phyloP scores from a whole-genome alignment of 2,797 vertebrate genomes.

The Chaenodraco wilsoni region DNA sequence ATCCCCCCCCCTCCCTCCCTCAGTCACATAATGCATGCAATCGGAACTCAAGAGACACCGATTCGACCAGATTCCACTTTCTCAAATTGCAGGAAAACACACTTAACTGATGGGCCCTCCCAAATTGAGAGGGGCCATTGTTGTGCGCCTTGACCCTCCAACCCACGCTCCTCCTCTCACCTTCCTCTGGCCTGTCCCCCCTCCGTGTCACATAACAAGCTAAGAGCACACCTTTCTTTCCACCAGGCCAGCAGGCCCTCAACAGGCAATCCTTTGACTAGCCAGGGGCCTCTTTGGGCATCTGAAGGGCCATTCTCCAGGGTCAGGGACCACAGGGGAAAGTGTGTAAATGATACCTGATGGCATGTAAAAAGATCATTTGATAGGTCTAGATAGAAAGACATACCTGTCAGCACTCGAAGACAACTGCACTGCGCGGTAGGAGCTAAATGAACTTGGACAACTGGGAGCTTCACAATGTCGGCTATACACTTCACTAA shows the following conservation, averaged over 20 bases:
- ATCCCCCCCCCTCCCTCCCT: neutral
- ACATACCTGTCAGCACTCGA: conserved; percentile 45
- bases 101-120: conserved; percentile 78
- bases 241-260: conserved; percentile 47
- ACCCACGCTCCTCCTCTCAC: conserved; percentile 57
- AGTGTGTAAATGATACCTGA: conserved; percentile 73
- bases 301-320: conserved; percentile 65
- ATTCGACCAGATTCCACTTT: conserved; percentile 81
- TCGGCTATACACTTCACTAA: neutral
- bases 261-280: conserved; percentile 73
- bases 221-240: conserved; percentile 69
- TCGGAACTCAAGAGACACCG: conserved; percentile 76
- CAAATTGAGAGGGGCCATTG: conserved; percentile 72
- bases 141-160: conserved; percentile 61
- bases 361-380: conserved; percentile 71
- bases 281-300: conserved; percentile 54
- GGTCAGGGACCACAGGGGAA: conserved; percentile 65
- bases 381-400: conserved; percentile 47
- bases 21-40: conserved; percentile 66
- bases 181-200: conserved; percentile 69
- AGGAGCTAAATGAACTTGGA: conserved; percentile 16
- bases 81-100: conserved; percentile 82
- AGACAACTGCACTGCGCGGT: conserved; percentile 24
- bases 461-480: conserved; percentile 5
- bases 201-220: conserved; percentile 71